A percentile compares a stretch with the other conserved stretches of the same genome.
These are phyloP conservation scores for Nyleta sp. DNA, from an alignment of 2,888 invertebrate genomes.

Conservation along the genomic window DNA sequence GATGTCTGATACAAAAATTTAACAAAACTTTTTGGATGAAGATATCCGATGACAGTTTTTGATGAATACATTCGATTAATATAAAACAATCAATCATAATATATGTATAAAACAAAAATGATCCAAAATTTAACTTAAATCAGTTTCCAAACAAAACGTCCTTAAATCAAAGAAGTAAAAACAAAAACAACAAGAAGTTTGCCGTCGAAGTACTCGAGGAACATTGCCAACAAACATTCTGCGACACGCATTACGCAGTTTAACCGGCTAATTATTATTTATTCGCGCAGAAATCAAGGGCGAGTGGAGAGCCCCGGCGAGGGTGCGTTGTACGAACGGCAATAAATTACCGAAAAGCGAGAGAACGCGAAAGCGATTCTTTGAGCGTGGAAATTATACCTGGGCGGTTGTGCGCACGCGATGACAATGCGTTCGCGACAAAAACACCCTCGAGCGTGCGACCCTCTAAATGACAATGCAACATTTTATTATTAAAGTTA, in stretches of 20 bases:
- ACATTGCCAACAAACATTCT: slow-evolving; percentile 13
- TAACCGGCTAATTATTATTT: slow-evolving; percentile 53
- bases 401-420: slow-evolving; percentile 62
- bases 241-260: slow-evolving; percentile 24
- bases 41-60: too few species aligned
- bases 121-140: too few species aligned
- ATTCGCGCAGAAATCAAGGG: slow-evolving; percentile 41
- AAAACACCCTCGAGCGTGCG: slow-evolving; percentile 69
- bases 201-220: slow-evolving; percentile 11
- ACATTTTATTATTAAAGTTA: slow-evolving; percentile 77
- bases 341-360: slow-evolving; percentile 66
- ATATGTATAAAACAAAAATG: too few species aligned
- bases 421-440: slow-evolving; percentile 67
- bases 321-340: slow-evolving; percentile 49
- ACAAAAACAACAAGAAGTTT: background rate
- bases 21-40: too few species aligned
- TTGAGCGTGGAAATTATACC: slow-evolving; percentile 66
- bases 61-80: too few species aligned
- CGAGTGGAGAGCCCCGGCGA: slow-evolving; percentile 34
- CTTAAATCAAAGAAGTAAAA: background rate
- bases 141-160: too few species aligned
- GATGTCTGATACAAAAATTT: too few species aligned
- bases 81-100: too few species aligned
- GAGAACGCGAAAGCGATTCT: slow-evolving; percentile 66
- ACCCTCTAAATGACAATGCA: slow-evolving; percentile 74